A percentile compares a stretch with the other conserved stretches of the same genome.
phyloP scores from a whole-genome alignment of 1,140 invertebrate species.

The Neodiprion pinetum region DNA sequence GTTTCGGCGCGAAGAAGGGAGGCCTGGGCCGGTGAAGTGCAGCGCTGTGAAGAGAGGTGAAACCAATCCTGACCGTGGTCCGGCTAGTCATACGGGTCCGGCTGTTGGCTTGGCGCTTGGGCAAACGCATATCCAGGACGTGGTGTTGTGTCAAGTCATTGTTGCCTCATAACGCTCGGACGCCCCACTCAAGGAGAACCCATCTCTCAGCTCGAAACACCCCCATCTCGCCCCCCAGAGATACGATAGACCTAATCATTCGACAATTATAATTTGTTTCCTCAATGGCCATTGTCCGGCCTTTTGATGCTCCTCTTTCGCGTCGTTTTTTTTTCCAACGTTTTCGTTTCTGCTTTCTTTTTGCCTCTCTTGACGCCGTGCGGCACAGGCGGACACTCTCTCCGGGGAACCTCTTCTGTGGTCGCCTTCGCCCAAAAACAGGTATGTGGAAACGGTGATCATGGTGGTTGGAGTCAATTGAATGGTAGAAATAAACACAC shows the following conservation, averaged over 20 bases:
- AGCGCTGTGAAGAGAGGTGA: background rate
- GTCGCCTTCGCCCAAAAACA: background rate
- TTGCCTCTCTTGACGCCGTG: too few species aligned
- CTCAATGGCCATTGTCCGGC: slow-evolving; percentile 42
- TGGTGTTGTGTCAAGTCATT: slow-evolving; percentile 40
- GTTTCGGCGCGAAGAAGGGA: background rate
- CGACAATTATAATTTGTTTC: slow-evolving; percentile 50
- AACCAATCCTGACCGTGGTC: slow-evolving; percentile 26
- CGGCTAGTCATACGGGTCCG: background rate
- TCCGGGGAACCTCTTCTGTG: background rate
- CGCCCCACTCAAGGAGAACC: slow-evolving; percentile 32
- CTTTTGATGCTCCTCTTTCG: background rate
- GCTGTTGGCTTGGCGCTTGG: background rate
- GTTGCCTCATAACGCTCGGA: slow-evolving; percentile 46
- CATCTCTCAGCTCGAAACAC: background rate
- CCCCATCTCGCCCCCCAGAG: background rate
- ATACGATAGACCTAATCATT: slow-evolving; percentile 48
- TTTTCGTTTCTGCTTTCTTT: too few species aligned
- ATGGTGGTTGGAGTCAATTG: background rate
- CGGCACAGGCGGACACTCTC: background rate
- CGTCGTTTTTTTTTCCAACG: background rate
- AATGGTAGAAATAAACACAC: background rate
- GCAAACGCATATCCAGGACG: background rate
- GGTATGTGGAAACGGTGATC: background rate
- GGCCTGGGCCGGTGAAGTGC: background rate